Base-by-base conservation (phyloP, 2,113 vertebrate genomes). In the Sebastes fasciatus region DNA sequence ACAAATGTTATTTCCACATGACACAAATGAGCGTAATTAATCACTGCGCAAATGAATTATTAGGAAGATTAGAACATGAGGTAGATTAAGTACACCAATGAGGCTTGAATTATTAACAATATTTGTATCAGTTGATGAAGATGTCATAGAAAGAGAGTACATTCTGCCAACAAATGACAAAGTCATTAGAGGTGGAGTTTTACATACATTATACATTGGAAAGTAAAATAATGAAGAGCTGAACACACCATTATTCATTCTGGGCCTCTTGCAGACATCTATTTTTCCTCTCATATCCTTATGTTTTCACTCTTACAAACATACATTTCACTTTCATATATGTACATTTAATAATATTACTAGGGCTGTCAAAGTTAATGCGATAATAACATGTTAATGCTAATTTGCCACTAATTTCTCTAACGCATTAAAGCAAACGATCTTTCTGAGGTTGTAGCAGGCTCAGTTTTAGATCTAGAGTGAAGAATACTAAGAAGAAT, bases 91-190 rank as follows among this genome's bases (percentile, higher is more conserved):
- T 89, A 74, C 86, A 86, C 75, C 84, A 94, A 93, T 93, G 93
- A 94, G 86, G 89, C 92, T 87, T 94, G 91, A 92, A 93, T 94
- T 91, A 91, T 92, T 91, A 91, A 88, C 84, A 80, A n/a, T 91
- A 87, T 92, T 90, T 88, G 77, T 78, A 87, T 77, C 66, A 57
- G 83, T 67, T 81, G 82, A 93, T 91, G 71, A 88, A 80, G 88
- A 84, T 73, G 82, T 89, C 73, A 7, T 60, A 74, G 68, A 42
- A 83, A 76, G 34, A 58, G 73, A 77, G 80, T 48, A 51, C 66
- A 21, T 90, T 77, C 48, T 82, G 73, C 58, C 77, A 61, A 80
- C 51, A 42, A 74, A 65, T 46, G 65, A 87, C 79, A 78, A 73
- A 69, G 71, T 89, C 61, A 88, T 87, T 85, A 75, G 69, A 65